phyloP scores from a whole-genome alignment of 1,140 invertebrate species.

The Euura saliciscinereae region DNA sequence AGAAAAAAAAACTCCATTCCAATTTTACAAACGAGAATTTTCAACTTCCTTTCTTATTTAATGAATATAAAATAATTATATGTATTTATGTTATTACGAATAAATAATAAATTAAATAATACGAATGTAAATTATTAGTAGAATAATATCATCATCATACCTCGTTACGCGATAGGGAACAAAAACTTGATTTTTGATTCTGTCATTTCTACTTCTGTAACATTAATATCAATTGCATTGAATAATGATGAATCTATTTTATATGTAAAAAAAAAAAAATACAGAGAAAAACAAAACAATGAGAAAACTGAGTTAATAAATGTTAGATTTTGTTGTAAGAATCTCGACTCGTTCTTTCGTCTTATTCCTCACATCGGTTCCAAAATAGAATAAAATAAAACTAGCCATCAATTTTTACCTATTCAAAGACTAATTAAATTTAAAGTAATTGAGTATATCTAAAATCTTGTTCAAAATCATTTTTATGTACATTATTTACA shows the following conservation, averaged over 20 bases:
- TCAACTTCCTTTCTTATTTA: background rate
- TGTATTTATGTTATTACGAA: background rate
- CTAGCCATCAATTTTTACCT: background rate
- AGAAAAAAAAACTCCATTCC: background rate
- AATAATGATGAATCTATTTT: constrained; percentile 3
- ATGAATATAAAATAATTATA: too few relatives aligned
- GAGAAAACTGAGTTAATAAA: background rate
- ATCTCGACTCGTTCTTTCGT: background rate
- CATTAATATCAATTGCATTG: background rate
- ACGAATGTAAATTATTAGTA: background rate
- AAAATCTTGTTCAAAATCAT: background rate
- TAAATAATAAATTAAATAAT: background rate
- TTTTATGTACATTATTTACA: constrained; percentile 2
- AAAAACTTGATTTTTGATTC: too few relatives aligned
- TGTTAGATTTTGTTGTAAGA: background rate
- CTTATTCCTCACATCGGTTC: background rate
- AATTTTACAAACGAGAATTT: background rate
- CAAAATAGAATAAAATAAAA: background rate
- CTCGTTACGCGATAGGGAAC: too few relatives aligned
- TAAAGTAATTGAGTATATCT: background rate
- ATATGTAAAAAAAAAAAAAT: background rate
- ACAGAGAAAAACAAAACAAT: background rate
- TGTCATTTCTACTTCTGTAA: too few relatives aligned
- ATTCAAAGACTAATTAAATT: background rate
- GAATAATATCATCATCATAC: background rate